Base-by-base conservation (phyloP, 2,113 vertebrate species). In the Plecturocebus donacophilus region DNA sequence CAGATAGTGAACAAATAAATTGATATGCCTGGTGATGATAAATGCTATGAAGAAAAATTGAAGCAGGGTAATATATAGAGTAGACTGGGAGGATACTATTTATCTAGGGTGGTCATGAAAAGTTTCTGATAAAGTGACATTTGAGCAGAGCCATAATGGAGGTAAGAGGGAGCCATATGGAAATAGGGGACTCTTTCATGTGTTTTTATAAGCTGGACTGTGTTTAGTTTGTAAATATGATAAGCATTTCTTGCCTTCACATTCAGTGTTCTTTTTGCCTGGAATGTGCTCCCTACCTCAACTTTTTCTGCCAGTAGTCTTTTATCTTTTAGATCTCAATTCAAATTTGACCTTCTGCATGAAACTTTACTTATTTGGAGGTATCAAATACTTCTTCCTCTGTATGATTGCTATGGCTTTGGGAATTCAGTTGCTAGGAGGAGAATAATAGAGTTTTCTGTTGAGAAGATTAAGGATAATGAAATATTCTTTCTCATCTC, bases 241-340 rank as follows among this genome's bases (percentile, higher is more conserved):
- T 76, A n/a, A 8, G 5, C 16, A 30, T 42, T 95, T 94, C 47
- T 71, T 58, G 32, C n/a, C 35, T 83, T 92, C 38, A 49, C 14
- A 49, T 95, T 84, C 23, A 20, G 10, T 66, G 38, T 95, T 85
- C 21, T 40, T 94, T 96, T 45, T 94, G 32, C n/a, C 71, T 97
- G 38, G 27, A 64, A 42, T 82, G 9, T 66, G 2, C 6, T 70
- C 25, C 88, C 19, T 58, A 42, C 32, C 5, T 75, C 52, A 86
- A 1, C 73, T 80, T 64, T 93, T 30, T 85, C 56, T 91, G 56
- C 35, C 58, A 93, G 17, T 89, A 52, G 21, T 84, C 80, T 96
- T n/a, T 83, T 76, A 56, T 38, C 58, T 94, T 87, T 90, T 61
- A 61, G 82, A 16, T 91, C 68, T 90, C 40, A 86, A 13, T 66